Evolutionary conservation across 2,113 vertebrate species (phyloP).

Genomic region (Dicrurus megarhynchus): DNA sequence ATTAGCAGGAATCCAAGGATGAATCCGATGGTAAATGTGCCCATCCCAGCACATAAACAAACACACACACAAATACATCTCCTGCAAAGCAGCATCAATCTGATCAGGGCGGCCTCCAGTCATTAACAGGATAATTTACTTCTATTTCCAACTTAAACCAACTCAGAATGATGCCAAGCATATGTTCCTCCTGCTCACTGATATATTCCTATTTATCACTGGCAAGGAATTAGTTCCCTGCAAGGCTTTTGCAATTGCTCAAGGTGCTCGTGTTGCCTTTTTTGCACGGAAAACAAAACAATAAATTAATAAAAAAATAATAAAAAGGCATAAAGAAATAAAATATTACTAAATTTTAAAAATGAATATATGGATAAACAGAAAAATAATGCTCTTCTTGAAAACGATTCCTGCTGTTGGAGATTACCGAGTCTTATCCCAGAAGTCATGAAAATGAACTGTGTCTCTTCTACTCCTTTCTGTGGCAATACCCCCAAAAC

Average conservation of each 20-base stretch:
- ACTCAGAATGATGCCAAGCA: slow-evolving; percentile 15
- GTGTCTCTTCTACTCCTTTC: neutral
- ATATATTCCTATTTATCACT: neutral
- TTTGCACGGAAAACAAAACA: neutral
- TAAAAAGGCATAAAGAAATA: neutral
- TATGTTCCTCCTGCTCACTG: slow-evolving; percentile 1
- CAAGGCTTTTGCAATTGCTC: neutral
- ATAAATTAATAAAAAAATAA: neutral
- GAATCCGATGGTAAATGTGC: neutral
- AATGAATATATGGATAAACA: neutral
- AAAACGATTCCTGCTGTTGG: neutral
- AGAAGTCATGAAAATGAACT: neutral
- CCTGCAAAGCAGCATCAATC: slow-evolving; percentile 10
- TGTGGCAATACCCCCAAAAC: neutral
- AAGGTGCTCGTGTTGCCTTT: neutral
- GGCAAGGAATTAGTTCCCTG: neutral
- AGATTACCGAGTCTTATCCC: neutral
- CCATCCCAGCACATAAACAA: neutral
- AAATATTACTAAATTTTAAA: neutral
- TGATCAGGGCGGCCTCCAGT: neutral
- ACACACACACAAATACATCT: neutral
- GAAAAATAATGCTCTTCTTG: neutral
- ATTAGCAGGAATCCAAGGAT: neutral
- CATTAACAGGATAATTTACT: slow-evolving; percentile 38
- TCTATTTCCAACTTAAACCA: slow-evolving; percentile 28